phyloP scores from a whole-genome alignment of 2,113 vertebrate species.

The Cyprinodon tularosa region DNA sequence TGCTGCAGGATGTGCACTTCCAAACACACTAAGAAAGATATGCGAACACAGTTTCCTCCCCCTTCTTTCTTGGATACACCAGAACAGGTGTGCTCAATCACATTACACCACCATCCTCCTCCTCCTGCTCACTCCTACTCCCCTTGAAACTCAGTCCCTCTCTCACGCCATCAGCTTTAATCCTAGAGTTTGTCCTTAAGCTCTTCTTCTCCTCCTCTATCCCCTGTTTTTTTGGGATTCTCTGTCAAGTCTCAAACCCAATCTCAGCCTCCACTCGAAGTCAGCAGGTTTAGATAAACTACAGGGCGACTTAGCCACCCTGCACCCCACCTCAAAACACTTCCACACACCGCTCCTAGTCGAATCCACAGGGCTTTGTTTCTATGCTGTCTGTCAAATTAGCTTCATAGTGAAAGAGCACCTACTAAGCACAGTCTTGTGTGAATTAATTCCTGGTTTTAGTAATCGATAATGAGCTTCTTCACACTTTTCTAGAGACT shows the following conservation, averaged over 20 bases:
- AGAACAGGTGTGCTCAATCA: constrained; percentile 75
- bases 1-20: constrained; percentile 8
- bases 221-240: constrained; percentile 72
- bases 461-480: background rate
- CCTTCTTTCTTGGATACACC: constrained; percentile 30
- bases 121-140: constrained; percentile 52
- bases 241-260: constrained; percentile 65
- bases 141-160: constrained; percentile 35
- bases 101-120: constrained; percentile 65
- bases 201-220: constrained; percentile 72
- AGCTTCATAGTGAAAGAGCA: constrained; percentile 15
- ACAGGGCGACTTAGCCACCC: constrained; percentile 54
- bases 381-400: constrained; percentile 43
- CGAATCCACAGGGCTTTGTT: constrained; percentile 24
- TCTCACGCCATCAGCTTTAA: constrained; percentile 74
- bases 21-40: constrained; percentile 18
- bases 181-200: constrained; percentile 75
- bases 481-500: background rate
- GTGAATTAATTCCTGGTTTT: constrained; percentile 6
- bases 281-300: constrained; percentile 76
- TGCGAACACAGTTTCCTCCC: constrained; percentile 16
- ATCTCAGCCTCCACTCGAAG: constrained; percentile 67
- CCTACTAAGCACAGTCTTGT: constrained; percentile 8
- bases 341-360: constrained; percentile 28
- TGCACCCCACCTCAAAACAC: constrained; percentile 17